Evolutionary conservation across 2,888 invertebrate species (phyloP).

Genomic region (Trachelus tabidus): DNA sequence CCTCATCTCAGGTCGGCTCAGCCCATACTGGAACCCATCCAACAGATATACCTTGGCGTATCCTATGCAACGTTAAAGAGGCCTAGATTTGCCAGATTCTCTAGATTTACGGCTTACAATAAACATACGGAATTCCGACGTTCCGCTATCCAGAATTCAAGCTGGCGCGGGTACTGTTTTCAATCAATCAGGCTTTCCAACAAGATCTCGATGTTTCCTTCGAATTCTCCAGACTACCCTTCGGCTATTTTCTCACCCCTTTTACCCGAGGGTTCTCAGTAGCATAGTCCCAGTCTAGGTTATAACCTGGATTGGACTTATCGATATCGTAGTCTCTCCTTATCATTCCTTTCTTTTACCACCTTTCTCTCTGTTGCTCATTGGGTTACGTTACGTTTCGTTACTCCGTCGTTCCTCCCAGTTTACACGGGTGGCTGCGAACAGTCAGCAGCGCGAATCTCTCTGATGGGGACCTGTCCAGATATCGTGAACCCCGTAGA

Average conservation of each 20-base stretch:
- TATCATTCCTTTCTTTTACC: background rate
- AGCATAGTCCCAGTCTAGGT: background rate
- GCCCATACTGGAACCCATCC: constrained; percentile 49
- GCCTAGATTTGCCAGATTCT: constrained; percentile 35
- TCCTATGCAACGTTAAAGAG: constrained; percentile 41
- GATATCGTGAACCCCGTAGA: background rate
- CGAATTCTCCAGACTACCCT: background rate
- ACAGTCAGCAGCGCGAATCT: background rate
- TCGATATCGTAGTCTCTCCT: background rate
- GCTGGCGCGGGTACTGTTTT: background rate
- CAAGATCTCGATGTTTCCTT: background rate
- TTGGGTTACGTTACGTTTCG: background rate
- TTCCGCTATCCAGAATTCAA: background rate
- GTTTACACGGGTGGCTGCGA: background rate
- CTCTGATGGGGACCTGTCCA: background rate
- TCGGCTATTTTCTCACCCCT: background rate
- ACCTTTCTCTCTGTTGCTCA: background rate
- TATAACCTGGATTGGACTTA: background rate
- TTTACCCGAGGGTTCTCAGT: background rate
- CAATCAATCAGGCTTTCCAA: constrained; percentile 1
- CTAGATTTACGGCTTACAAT: constrained; percentile 33
- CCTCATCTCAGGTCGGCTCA: background rate
- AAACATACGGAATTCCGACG: constrained; percentile 21
- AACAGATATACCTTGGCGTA: constrained; percentile 42
- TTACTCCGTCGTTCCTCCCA: background rate